Evolutionary conservation across 2,888 invertebrate genomes (phyloP), one percentile per base, ranked within the genome.

Genomic region (Agrypnus murinus): DNA sequence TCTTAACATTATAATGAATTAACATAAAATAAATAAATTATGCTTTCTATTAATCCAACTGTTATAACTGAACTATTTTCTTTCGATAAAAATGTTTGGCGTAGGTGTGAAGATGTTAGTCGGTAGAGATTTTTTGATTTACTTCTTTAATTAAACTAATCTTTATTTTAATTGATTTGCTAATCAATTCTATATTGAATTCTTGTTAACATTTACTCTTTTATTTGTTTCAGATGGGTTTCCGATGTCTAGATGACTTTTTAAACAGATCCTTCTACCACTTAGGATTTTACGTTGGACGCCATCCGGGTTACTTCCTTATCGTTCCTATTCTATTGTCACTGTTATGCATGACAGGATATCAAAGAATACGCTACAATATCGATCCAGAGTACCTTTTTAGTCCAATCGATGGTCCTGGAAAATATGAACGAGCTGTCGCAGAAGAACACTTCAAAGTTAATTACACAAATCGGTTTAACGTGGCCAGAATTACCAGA

Each of bases 331-430:
- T 96, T 38, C 89, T 96, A 57, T 86, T 96, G 65, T 91, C 95
- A 0, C 85, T 93, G 66, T 89, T 96, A 62, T 94, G 95, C 85
- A 90, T 94, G 84, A 96, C 96, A 19, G 96, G 96, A 60, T 95
- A 93, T 86, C 96, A 96, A 86, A 89, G 91, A 83, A 89, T 96
- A 69, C 88, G 92, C 83, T 96, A 95, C 86, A 95, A 96, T 87
- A 96, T 96, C 87, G 96, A 96, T 85, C 96, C 96, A 0, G 96
- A 96, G 84, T 97, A 96, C 86, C 88, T 97, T 14, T 97, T 96
- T 87, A 95, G 95, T 38, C 97, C 97, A 0, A 89, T 95, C 75
- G 92, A 94, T 79, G 96, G 96, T 0, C 93, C 93, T 77, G 95
- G 95, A 10, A 95, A 95, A 85, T 84, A 88, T 50, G 96, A 96